Base-by-base conservation (phyloP, 2,888 invertebrate species). In the Podotricha telesiphe region DNA sequence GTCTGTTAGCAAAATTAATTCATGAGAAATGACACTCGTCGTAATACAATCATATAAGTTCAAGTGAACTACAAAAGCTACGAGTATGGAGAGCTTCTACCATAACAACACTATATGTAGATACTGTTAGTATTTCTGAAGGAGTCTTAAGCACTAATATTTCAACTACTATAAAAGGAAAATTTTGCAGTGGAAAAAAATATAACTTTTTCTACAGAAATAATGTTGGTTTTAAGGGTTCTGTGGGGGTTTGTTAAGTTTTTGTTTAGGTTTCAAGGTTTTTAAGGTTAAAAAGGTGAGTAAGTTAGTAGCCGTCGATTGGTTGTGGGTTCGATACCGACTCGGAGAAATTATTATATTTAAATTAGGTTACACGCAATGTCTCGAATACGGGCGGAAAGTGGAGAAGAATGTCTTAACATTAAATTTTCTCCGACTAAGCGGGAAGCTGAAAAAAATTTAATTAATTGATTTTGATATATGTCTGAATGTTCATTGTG, bases 111-210 rank as follows among this genome's bases (percentile, higher is more conserved):
- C 28, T 28, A n/a, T 61, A 20, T 47, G 28, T 42, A 28, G n/a
- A 61, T 40, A 28, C n/a, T 61, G 28, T 61, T 28, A 28, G 28
- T 61, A 61, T 61, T 67, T 61, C 34, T 67, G 45, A 61, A 67
- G 61, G 28, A 34, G 51, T 45, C 42, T 53, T 67, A 28, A 67
- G 67, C 55, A 65, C 65, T 47, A 65, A 65, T 51, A 53, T 67
- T 61, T 34, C 34, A 45, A 67, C 40, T 48, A 42, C 59, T 22
- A 34, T 34, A 50, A 67, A 61, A 53, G 45, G 45, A 10, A 19
- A 42, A n/a, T 53, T 67, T 61, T 45, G 15, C 19, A 6, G 59
- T 50, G 42, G 45, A 34, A 61, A 61, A 61, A 51, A 61, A 59
- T 67, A 22, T 51, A 6, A 22, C 22, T n/a, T 51, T 61, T 67